These are phyloP conservation scores for Thereuonema tuberculata DNA, from an alignment of 1,140 invertebrate genomes.

Conservation along the genomic window DNA sequence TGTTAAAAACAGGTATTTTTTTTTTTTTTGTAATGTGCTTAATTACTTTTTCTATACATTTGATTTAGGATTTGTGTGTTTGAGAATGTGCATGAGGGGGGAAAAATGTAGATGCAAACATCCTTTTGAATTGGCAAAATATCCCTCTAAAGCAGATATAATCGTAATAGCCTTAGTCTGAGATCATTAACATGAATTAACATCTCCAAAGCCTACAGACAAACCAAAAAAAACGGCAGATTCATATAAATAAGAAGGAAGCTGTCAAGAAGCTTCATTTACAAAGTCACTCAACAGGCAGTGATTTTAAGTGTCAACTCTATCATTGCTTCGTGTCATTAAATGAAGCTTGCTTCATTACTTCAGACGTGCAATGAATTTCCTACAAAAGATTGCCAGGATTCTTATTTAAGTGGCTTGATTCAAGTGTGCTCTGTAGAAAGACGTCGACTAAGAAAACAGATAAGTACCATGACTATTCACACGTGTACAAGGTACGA, in stretches of 20 bases:
- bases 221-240: not conserved
- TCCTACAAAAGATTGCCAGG: not conserved
- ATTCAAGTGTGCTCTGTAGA: not conserved
- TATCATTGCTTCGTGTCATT: not conserved
- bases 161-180: no score
- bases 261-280: not conserved
- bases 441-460: not conserved
- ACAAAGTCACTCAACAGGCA: not conserved
- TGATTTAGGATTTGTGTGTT: no score
- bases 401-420: not conserved
- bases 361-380: no score
- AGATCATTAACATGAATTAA: no score
- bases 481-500: not conserved
- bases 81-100: no score
- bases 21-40: no score
- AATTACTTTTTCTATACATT: no score
- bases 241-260: not conserved
- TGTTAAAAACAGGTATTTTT: no score
- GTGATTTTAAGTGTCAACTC: not conserved
- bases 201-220: not conserved
- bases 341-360: not conserved
- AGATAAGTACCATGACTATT: not conserved
- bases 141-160: no score
- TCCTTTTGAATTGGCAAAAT: no score
- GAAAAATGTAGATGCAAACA: no score